phyloP scores from a whole-genome alignment of 2,888 invertebrate species.

The Leucoptera coffeella region DNA sequence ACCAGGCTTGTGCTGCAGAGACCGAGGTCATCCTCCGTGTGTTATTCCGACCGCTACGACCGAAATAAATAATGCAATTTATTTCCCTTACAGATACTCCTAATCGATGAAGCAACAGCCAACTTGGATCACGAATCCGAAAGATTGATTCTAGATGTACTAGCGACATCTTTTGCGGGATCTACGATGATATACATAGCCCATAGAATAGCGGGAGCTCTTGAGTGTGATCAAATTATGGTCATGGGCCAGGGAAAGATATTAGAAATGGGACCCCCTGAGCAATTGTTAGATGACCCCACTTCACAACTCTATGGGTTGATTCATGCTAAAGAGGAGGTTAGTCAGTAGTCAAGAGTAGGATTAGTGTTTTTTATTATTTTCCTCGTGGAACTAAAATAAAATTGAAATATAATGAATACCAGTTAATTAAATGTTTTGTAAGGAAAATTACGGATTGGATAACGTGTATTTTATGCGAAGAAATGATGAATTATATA shows the following conservation, averaged over 20 bases:
- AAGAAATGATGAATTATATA: no score
- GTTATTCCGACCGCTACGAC: no score
- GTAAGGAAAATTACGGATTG: no score
- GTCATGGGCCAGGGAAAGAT: conserved; percentile 67
- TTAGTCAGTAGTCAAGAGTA: no score
- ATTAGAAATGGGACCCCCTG: conserved; percentile 63
- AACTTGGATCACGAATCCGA: conserved; percentile 86
- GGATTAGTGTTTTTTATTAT: no score
- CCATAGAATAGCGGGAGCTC: conserved; percentile 73
- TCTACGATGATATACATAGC: conserved; percentile 81
- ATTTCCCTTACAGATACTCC: conserved; percentile 59
- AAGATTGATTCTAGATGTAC: conserved; percentile 67
- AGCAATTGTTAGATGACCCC: conserved; percentile 55
- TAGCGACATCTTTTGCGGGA: conserved; percentile 70
- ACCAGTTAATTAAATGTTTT: no score
- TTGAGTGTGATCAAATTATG: conserved; percentile 75
- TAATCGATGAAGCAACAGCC: conserved; percentile 92
- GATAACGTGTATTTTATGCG: no score
- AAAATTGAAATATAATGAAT: no score
- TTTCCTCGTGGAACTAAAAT: no score
- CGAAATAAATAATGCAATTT: no score
- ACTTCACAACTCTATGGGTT: conserved; percentile 60
- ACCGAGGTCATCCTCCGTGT: no score
- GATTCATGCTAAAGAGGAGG: conserved; percentile 39
- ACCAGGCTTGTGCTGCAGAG: no score